Conservation (phyloP, 2,113 vertebrate genomes). For the Tetrao urogallus region DNA sequence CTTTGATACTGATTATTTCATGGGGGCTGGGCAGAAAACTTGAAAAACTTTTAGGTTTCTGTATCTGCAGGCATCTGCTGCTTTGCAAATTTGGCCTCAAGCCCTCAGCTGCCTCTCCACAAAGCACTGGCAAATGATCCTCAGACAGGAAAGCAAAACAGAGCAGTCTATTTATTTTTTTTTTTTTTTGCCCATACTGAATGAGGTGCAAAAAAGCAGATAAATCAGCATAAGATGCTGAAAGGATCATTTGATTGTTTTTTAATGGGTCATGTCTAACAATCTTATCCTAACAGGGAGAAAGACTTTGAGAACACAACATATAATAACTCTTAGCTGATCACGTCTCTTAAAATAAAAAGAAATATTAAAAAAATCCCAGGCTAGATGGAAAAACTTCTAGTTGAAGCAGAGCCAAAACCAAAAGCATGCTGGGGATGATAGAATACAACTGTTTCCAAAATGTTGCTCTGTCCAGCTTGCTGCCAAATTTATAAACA, state of each 20-base stretch:
- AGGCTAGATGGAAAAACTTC: conserved; percentile 52
- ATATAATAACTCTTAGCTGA: conserved; percentile 25
- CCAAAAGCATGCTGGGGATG: conserved; percentile 47
- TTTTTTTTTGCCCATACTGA: not conserved
- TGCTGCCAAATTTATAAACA: conserved; percentile 43
- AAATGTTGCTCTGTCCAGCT: conserved; percentile 30
- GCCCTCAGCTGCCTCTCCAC: conserved; percentile 7
- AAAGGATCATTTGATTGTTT: conserved; percentile 16
- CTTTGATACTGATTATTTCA: not conserved
- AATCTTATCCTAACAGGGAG: not conserved
- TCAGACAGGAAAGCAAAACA: conserved; percentile 25
- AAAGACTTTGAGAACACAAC: conserved; percentile 11
- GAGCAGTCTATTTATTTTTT: not conserved
- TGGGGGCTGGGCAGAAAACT: not conserved
- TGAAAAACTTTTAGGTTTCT: not conserved
- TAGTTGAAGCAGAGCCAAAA: conserved; percentile 39
- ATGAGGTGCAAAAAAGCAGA: conserved; percentile 37
- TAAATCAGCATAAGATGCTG: conserved; percentile 4
- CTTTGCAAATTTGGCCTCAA: not conserved
- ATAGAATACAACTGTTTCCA: conserved; percentile 47
- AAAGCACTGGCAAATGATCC: not conserved
- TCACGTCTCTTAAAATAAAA: conserved; percentile 29
- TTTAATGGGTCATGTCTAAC: conserved; percentile 9
- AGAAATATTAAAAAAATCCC: not conserved
- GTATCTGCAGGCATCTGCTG: not conserved